phyloP scores from a whole-genome alignment of 2,797 vertebrate species.

The Manis crassicaudata region DNA sequence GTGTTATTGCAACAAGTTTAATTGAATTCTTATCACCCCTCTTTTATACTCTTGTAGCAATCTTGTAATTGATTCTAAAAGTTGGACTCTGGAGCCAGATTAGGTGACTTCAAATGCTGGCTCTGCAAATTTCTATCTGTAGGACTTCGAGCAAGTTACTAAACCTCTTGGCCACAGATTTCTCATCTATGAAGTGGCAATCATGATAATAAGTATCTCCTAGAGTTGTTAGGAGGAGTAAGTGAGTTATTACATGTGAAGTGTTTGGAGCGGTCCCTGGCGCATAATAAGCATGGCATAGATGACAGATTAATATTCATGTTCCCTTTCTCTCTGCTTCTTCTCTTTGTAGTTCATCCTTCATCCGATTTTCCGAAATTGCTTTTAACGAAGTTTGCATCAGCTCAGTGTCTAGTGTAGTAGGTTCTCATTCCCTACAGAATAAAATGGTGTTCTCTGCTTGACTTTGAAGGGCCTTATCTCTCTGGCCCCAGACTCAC shows the following conservation, averaged over 20 bases:
- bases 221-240: background rate
- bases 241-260: background rate
- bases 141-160: background rate
- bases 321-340: background rate
- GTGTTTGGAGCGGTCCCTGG: background rate
- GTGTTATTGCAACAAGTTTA: background rate
- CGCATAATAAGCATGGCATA: background rate
- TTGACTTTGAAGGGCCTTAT: background rate
- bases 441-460: background rate
- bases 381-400: conserved; percentile 20
- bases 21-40: background rate
- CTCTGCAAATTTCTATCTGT: background rate
- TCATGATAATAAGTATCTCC: background rate
- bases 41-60: background rate
- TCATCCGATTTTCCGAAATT: background rate
- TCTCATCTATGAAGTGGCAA: background rate
- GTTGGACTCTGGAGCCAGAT: background rate
- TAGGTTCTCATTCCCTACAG: background rate
- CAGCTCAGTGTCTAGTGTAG: background rate
- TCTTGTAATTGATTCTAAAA: background rate
- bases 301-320: too few relatives aligned
- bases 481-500: background rate
- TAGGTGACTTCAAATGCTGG: background rate
- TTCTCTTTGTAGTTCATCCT: background rate
- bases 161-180: background rate